Base-by-base conservation (phyloP, 23 tunicate genomes). In the Styela plicata region DNA sequence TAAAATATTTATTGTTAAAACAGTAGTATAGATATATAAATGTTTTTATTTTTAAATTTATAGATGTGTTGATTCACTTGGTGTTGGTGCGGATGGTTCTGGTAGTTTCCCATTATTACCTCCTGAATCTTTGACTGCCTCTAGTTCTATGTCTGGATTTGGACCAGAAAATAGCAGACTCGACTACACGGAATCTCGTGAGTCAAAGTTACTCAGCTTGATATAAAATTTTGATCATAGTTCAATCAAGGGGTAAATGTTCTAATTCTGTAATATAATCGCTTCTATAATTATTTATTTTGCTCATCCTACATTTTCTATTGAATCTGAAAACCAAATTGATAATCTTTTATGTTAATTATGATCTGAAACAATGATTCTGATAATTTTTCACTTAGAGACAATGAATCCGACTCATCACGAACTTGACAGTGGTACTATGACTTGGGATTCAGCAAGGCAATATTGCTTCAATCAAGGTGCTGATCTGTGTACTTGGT, bases 61-160 rank as follows among this genome's bases (percentile, higher is more conserved):
- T 82, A 90, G 96, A 1, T 90, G 96, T 34, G 84, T 22, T 20
- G 37, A 25, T 2, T 90, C 96, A 3, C 85, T 90, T 31, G 96
- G 88, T 37, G 75, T 90, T 0, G 81, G 85, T 2, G 67, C 68
- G 21, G 79, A 85, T 70, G 69, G 83, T 2, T 29, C 36, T n/a
- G 2, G 29, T 10, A 44, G 20, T 24, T 77, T 80, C 52, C 96
- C 96, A 18, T 71, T 85, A 0, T 34, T 90, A 24, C 79, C 82
- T 2, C 71, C 82, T 73, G 33, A 29, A 31, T 78, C 36, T n/a
- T 81, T 84, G 73, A 23, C 79, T 36, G 96, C 96, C 16, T 90
- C 96, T 2, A 74, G 89, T 31, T 69, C 64, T 26, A 82, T 71
- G 68, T 25, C 79, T n/a, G 89, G 89, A 2, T 85, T 33, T 32